phyloP scores from a whole-genome alignment of 2,888 invertebrate species.

The Carcina quercana region DNA sequence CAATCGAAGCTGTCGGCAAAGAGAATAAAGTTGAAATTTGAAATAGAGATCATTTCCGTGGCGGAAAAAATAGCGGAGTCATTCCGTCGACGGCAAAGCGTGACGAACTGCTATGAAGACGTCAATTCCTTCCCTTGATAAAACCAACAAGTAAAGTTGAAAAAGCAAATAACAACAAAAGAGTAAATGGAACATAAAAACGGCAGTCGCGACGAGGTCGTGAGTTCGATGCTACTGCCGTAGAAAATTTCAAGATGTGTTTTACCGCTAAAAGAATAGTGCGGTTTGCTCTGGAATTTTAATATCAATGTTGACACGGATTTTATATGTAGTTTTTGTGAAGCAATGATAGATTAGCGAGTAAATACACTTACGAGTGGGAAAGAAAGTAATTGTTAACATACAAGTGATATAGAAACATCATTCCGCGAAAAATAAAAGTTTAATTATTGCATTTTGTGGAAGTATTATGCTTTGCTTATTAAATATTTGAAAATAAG shows the following conservation, averaged over 20 bases:
- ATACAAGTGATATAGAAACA: too few species aligned
- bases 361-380: too few species aligned
- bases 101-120: slow-evolving; percentile 63
- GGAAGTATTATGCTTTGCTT: too few species aligned
- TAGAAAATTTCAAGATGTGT: slow-evolving; percentile 2
- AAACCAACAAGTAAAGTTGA: slow-evolving; percentile 63
- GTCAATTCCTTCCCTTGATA: slow-evolving; percentile 62
- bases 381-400: too few species aligned
- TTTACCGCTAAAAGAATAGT: too few species aligned
- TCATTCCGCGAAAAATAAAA: too few species aligned
- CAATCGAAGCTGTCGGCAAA: not conserved
- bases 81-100: slow-evolving; percentile 52
- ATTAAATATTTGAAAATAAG: too few species aligned
- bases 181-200: slow-evolving; percentile 12
- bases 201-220: slow-evolving; percentile 8
- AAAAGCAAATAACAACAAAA: slow-evolving; percentile 35
- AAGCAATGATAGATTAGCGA: too few species aligned
- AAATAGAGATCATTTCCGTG: slow-evolving; percentile 18
- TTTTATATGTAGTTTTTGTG: too few species aligned
- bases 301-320: too few species aligned
- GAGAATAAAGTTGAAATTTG: slow-evolving; percentile 5
- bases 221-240: not conserved
- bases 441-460: too few species aligned
- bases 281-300: too few species aligned
- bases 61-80: slow-evolving; percentile 61